Evolutionary conservation across 2,113 vertebrate species (phyloP).

Genomic region (Takifugu flavidus): DNA sequence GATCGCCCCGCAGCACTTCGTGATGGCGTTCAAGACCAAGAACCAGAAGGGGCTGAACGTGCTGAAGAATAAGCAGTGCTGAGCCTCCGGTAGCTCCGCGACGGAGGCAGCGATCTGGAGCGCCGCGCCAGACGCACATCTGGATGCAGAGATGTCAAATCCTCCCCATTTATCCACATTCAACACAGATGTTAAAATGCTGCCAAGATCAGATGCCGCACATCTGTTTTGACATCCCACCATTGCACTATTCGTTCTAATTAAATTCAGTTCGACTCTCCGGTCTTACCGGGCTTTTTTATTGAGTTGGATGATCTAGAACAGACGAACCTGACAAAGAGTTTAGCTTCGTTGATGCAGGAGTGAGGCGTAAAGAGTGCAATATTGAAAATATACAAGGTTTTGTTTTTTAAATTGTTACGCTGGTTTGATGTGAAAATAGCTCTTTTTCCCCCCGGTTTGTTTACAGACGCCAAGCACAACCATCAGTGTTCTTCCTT

Average conservation of each 20-base stretch:
- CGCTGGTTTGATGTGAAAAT: slow-evolving; percentile 28
- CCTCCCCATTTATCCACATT: neutral
- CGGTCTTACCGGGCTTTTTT: neutral
- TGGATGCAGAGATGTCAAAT: slow-evolving; percentile 3
- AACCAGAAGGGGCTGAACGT: slow-evolving; percentile 86
- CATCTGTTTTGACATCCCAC: slow-evolving; percentile 17
- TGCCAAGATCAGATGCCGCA: neutral
- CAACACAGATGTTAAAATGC: neutral
- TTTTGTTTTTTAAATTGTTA: slow-evolving; percentile 15
- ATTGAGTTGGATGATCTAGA: slow-evolving; percentile 5
- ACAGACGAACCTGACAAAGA: slow-evolving; percentile 8
- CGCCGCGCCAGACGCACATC: neutral
- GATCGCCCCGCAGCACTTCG: slow-evolving; percentile 87
- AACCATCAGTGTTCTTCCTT: slow-evolving; percentile 15
- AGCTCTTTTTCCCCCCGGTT: slow-evolving; percentile 32
- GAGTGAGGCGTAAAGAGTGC: slow-evolving; percentile 74
- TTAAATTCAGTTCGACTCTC: neutral
- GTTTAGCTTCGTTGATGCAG: slow-evolving; percentile 42
- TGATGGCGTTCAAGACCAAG: slow-evolving; percentile 91
- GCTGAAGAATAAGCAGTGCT: slow-evolving; percentile 89
- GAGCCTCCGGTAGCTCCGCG: slow-evolving; percentile 40
- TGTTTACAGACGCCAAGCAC: slow-evolving; percentile 36
- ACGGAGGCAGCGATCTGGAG: slow-evolving; percentile 24
- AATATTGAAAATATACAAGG: slow-evolving; percentile 74
- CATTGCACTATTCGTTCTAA: slow-evolving; percentile 1